A percentile compares a stretch with the other conserved stretches of the same genome.
phyloP scores from a whole-genome alignment of 2,797 vertebrate genomes.

The Crocodylus rhombifer region DNA sequence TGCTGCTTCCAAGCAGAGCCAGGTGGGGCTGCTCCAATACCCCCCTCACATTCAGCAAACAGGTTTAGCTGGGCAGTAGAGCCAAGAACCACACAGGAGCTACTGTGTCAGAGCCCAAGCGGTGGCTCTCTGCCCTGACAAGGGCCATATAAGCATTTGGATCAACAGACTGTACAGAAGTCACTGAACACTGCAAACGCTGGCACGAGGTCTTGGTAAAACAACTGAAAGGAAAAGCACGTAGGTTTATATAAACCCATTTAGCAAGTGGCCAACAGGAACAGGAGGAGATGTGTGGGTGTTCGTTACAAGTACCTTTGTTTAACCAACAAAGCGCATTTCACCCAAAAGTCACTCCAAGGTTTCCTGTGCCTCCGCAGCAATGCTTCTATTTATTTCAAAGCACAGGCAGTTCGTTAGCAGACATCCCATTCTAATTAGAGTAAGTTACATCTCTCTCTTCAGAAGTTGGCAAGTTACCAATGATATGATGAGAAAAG shows the following conservation, averaged over 20 bases:
- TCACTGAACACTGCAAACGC: too few relatives aligned
- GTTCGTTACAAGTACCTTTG: background rate
- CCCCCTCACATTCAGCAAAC: too few relatives aligned
- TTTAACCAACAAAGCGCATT: background rate
- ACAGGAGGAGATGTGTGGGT: background rate
- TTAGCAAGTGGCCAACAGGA: background rate
- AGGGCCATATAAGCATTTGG: too few relatives aligned
- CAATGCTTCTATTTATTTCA: background rate
- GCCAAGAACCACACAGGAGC: too few relatives aligned
- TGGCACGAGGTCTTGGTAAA: background rate
- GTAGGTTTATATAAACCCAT: background rate
- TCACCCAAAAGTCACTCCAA: background rate
- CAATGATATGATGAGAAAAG: background rate
- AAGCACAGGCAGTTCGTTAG: background rate
- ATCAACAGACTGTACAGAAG: too few relatives aligned
- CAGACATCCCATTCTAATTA: background rate
- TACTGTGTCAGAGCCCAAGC: too few relatives aligned
- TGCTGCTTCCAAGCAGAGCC: too few relatives aligned
- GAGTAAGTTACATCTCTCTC: background rate
- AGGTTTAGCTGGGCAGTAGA: too few relatives aligned
- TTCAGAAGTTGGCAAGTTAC: background rate
- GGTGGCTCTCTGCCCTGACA: too few relatives aligned
- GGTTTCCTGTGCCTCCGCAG: background rate
- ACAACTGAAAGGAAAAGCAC: background rate
- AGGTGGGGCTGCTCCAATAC: too few relatives aligned